Evolutionary conservation across 2,888 invertebrate genomes (phyloP), one percentile per base, ranked within the genome.

Genomic region (Ctenicera cuprea): DNA sequence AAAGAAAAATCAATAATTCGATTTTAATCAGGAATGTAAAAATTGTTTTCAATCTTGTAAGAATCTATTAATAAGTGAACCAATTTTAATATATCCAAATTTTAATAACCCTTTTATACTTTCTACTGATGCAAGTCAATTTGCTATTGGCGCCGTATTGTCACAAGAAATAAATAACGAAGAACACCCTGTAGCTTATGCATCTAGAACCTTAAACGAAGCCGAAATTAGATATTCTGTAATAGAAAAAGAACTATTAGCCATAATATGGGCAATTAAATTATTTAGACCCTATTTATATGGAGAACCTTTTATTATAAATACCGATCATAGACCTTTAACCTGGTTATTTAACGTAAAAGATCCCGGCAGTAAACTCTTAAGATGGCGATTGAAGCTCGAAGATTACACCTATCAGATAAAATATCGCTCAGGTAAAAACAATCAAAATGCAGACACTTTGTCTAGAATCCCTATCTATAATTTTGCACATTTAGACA

Each of bases 61-160:
- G 59, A 57, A 45, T 1, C 8, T 81, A 2, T 73, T 77, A 7
- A 76, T 22, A 5, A 78, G 77, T 52, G 67, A 68, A 14, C 79
- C 76, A 8, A 74, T 80, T 16, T 22, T 81, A 33, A 71, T 76
- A 48, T 81, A 77, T 65, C 79, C 80, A 7, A 78, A 81, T 69
- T 80, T 79, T 76, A 37, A 64, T n/a, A 78, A 80, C 73, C 59
- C 74, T 0, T 81, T 82, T 50, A 68, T 72, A 16, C 16, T 82
- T 14, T 78, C 78, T 0, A 82, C 81, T 0, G 80, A 81, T 59
- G 80, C 81, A 0, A 72, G 69, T 11, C 54, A 77, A 20, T 38
- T 65, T 22, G 76, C 76, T 0, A 11, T 82, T 38, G 81, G 80
- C 9, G 79, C 78, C 1, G 71, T 81, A 0, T 66, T 81, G 59